These are phyloP conservation scores for Misgurnus anguillicaudatus DNA, from an alignment of 2,113 vertebrate species.

Conservation along the genomic window DNA sequence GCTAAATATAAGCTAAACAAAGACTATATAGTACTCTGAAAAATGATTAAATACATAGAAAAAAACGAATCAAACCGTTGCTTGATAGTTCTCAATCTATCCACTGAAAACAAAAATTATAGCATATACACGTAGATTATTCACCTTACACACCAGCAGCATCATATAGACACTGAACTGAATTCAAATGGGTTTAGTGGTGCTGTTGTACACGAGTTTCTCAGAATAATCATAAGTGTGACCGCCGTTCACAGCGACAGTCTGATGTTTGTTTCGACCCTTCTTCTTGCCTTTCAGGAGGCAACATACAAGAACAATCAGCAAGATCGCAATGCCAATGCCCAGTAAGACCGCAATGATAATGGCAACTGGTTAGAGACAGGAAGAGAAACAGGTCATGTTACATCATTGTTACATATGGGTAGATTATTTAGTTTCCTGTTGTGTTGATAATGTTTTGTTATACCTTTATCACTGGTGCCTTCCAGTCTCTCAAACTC, in stretches of 20 bases:
- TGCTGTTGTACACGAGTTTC: conserved; percentile 85
- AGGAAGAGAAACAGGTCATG: not conserved
- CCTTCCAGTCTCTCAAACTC: conserved; percentile 17
- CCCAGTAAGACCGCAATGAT: conserved; percentile 75
- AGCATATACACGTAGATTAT: not conserved
- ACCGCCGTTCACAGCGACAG: conserved; percentile 73
- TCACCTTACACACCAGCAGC: not conserved
- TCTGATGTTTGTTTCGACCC: conserved; percentile 66
- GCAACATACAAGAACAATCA: conserved; percentile 81
- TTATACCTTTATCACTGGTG: conserved; percentile 56
- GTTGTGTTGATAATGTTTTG: no score
- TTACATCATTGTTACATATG: not conserved
- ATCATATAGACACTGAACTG: not conserved
- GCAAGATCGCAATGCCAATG: conserved; percentile 77
- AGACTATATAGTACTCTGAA: not conserved
- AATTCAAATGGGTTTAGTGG: conserved; percentile 88
- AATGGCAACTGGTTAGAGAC: conserved; percentile 60
- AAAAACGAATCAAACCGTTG: not conserved
- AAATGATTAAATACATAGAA: not conserved
- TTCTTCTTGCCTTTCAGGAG: conserved; percentile 77
- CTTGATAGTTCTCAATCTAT: not conserved
- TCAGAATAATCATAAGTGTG: conserved; percentile 78
- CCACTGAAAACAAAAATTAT: not conserved
- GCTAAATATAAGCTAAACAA: not conserved
- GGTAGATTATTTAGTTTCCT: no score